Conservation (phyloP, 2,113 vertebrate species). For the Thermophis baileyi region DNA sequence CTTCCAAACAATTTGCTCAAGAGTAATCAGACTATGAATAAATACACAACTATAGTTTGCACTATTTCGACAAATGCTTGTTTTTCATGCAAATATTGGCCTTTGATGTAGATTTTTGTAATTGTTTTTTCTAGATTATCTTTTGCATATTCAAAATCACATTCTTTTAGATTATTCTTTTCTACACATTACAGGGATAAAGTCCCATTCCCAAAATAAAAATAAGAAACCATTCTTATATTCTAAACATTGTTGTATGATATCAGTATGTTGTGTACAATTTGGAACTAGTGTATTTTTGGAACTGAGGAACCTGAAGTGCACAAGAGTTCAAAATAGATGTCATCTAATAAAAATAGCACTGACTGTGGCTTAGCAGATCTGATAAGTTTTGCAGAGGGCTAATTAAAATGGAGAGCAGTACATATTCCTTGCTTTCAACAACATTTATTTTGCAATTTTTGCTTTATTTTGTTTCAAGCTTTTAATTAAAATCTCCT, state of each 20-base stretch:
- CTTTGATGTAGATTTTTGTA: not conserved
- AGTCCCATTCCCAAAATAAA: no score
- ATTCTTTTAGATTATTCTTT: not conserved
- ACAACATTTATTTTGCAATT: conserved; percentile 76
- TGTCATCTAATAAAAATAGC: conserved; percentile 69
- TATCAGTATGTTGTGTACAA: conserved; percentile 48
- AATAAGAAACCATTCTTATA: not conserved
- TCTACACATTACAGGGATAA: not conserved
- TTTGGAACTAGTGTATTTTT: conserved; percentile 57
- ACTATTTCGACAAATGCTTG: not conserved
- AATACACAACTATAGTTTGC: not conserved
- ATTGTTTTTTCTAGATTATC: not conserved
- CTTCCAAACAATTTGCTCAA: not conserved
- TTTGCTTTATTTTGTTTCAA: conserved; percentile 81
- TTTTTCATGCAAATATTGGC: not conserved
- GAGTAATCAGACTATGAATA: not conserved
- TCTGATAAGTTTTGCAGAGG: conserved; percentile 60
- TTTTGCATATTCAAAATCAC: not conserved
- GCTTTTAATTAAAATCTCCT: conserved; percentile 77
- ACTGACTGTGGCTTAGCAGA: conserved; percentile 55
- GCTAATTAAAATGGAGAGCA: conserved; percentile 72
- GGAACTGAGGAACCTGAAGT: conserved; percentile 63
- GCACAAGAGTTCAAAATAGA: conserved; percentile 73
- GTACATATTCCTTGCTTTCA: conserved; percentile 68
- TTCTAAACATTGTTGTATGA: conserved; percentile 46